Evolutionary conservation across 92 coral and sea anemone genomes (phyloP).

Genomic region (Bergia puertoricense): DNA sequence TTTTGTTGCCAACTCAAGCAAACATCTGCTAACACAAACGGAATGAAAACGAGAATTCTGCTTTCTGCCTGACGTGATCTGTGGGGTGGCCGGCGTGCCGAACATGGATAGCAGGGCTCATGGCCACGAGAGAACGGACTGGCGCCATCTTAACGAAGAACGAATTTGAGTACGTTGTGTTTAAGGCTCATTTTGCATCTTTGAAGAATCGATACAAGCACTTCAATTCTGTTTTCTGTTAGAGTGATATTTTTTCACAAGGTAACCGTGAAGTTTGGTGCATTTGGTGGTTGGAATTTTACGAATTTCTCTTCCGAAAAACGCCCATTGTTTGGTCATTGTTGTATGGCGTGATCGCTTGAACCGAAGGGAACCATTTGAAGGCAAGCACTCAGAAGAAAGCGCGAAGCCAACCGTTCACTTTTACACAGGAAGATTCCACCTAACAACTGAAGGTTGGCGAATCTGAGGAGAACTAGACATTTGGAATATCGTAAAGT

Average conservation of each 20-base stretch:
- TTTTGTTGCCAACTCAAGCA: constrained; percentile 38
- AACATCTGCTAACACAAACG: constrained; percentile 45
- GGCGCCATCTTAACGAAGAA: constrained; percentile 97
- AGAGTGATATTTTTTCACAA: constrained; percentile 59
- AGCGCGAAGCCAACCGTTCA: constrained; percentile 2
- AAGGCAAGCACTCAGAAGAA: constrained; percentile 32
- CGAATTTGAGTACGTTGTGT: constrained; percentile 51
- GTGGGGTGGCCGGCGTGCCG: constrained; percentile 39
- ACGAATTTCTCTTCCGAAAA: constrained; percentile 73
- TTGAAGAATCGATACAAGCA: constrained; percentile 17
- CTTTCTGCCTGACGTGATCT: constrained; percentile 19
- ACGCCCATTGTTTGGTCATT: constrained; percentile 82
- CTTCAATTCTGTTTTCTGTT: constrained; percentile 44
- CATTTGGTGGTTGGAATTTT: constrained; percentile 45
- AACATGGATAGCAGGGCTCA: constrained; percentile 32
- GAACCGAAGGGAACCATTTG: constrained; percentile 44
- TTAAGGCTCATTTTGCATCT: constrained; percentile 65
- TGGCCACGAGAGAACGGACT: constrained; percentile 94
- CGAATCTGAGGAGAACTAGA: constrained; percentile 13
- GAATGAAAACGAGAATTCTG: constrained; percentile 34
- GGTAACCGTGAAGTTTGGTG: constrained; percentile 33
- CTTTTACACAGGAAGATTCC: neutral
- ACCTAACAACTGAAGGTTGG: constrained; percentile 3
- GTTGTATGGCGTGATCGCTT: constrained; percentile 48
- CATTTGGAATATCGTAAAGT: neutral